Evolutionary conservation across 2,797 vertebrate species (phyloP).

Genomic region (Ctenopoma multispine): DNA sequence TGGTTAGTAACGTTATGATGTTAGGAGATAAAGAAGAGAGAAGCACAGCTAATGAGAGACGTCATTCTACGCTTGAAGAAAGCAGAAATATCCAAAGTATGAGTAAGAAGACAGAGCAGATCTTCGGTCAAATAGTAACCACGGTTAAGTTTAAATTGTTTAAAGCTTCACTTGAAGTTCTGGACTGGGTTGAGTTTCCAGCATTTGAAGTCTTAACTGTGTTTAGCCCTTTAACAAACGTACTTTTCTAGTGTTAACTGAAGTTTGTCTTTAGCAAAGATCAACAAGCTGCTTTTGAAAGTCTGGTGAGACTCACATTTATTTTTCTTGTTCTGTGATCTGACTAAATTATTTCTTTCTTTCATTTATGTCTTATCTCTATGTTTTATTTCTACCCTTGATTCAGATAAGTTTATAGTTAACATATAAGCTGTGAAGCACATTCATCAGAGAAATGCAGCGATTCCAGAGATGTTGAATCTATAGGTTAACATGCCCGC

Average conservation of each 20-base stretch:
- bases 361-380: not conserved
- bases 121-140: constrained; percentile 40
- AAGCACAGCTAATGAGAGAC: constrained; percentile 60
- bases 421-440: not conserved
- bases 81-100: constrained; percentile 54
- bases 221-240: not conserved
- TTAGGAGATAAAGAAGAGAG: constrained; percentile 47
- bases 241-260: no score
- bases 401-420: not conserved
- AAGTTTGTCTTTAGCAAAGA: no score
- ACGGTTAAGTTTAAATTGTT: constrained; percentile 17
- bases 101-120: constrained; percentile 35
- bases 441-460: not conserved
- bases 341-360: no score
- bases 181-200: not conserved
- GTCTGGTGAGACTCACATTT: no score
- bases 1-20: constrained; percentile 67
- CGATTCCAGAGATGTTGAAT: not conserved
- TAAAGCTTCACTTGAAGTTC: not conserved
- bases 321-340: no score
- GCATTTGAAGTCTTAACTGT: not conserved
- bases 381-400: not conserved
- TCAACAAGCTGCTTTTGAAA: no score
- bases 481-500: not conserved
- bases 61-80: constrained; percentile 64